These are phyloP conservation scores for Amblyjoppa fuscipennis DNA, from an alignment of 2,888 invertebrate species.

Conservation along the genomic window DNA sequence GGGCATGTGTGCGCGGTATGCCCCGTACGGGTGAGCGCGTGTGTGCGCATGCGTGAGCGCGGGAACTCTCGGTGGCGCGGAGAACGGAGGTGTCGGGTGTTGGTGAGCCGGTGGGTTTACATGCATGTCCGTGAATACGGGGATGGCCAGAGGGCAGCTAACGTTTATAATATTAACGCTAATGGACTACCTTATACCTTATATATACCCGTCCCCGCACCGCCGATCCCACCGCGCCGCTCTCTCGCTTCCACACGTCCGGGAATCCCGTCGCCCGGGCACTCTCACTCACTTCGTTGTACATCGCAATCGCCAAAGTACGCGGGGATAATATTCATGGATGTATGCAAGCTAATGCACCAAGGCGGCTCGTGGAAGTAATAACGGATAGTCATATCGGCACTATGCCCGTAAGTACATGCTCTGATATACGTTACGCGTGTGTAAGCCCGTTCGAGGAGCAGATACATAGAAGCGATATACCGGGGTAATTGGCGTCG, in stretches of 20 bases:
- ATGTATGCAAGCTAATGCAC: conserved; percentile 84
- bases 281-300: conserved; percentile 50
- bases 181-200: conserved; percentile 85
- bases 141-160: conserved; percentile 84
- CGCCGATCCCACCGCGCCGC: not conserved
- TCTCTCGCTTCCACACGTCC: conserved; percentile 66
- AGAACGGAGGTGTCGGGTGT: conserved; percentile 14
- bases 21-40: not conserved
- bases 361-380: conserved; percentile 76
- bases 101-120: conserved; percentile 57
- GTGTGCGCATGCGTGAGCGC: conserved; percentile 34
- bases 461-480: not conserved
- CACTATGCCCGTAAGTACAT: conserved; percentile 53
- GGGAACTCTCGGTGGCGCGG: conserved; percentile 45
- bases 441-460: not conserved
- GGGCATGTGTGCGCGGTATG: conserved; percentile 31
- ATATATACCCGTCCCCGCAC: conserved; percentile 76
- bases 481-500: not conserved
- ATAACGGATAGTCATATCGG: conserved; percentile 69
- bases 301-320: conserved; percentile 69
- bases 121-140: conserved; percentile 76
- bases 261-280: conserved; percentile 54
- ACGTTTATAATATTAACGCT: conserved; percentile 85
- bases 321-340: conserved; percentile 82
- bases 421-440: conserved; percentile 26